Conservation (phyloP, 2,888 invertebrate species). For the Allolobophora icterica region DNA sequence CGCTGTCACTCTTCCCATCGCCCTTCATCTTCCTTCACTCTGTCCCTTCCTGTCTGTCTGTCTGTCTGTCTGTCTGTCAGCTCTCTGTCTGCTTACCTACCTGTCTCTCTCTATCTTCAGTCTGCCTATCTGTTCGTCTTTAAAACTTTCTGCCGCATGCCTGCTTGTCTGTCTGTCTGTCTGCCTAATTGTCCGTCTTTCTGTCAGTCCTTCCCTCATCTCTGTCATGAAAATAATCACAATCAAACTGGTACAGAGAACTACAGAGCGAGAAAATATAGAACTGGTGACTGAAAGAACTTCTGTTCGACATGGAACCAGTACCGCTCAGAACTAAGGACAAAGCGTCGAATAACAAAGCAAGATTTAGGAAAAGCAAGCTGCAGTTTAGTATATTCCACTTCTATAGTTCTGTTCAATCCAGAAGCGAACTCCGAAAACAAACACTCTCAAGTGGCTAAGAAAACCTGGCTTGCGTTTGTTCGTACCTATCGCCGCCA, state of each 20-base stretch:
- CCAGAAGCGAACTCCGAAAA: not conserved
- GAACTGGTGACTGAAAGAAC: not conserved
- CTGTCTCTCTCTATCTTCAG: too few relatives aligned
- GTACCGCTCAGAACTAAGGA: too few relatives aligned
- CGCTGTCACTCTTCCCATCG: too few relatives aligned
- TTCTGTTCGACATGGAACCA: too few relatives aligned
- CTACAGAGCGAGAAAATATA: not conserved
- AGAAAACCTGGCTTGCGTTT: not conserved
- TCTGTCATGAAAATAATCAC: not conserved
- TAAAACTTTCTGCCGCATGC: not conserved
- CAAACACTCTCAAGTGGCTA: not conserved
- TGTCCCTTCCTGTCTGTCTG: too few relatives aligned
- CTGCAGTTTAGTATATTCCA: not conserved
- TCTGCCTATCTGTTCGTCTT: too few relatives aligned
- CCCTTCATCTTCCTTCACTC: too few relatives aligned
- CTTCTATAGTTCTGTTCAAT: not conserved
- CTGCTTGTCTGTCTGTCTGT: not conserved
- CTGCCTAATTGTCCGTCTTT: not conserved
- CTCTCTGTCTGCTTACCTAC: too few relatives aligned
- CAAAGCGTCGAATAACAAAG: too few relatives aligned
- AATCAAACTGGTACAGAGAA: not conserved
- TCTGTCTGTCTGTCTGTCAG: too few relatives aligned
- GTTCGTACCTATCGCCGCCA: too few relatives aligned
- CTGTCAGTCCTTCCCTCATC: not conserved
- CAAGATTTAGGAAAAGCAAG: too few relatives aligned